Base-by-base conservation (phyloP, 2,888 invertebrate genomes). In the Aleiodes testaceus region DNA sequence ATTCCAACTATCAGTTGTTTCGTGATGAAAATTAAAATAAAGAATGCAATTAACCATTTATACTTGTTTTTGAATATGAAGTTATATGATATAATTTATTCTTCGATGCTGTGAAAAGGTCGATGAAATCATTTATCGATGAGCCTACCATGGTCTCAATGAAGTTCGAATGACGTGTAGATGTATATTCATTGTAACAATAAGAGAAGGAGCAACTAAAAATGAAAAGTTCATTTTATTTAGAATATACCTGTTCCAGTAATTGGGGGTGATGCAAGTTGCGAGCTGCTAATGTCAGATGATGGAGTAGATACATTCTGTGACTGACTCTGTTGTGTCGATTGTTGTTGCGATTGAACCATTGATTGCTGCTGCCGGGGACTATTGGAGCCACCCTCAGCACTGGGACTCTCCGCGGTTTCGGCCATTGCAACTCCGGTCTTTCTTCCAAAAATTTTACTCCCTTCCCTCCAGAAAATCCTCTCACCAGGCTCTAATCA, bases 221-320 rank as follows among this genome's bases (percentile, higher is more conserved):
- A 11, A 36, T 42, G 36, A 6, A 14, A 6, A 16, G 11, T 59
- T 36, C 30, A 6, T 36, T 52, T n/a, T 47, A 16, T 59, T 45
- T 42, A 30, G 47, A 22, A 44, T 78, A 76, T 87, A 87, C 87
- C 87, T 87, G 87, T 87, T 82, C 87, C 87, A 50, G 87, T 87
- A 79, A 87, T 87, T 45, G 87, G 87, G 52, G 87, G 85, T 36
- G 87, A 84, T 5, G 85, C 81, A 64, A 87, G 79, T 76, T 87
- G 87, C 2, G 87, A 87, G 74, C 87, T 87, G 81, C 84, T 87
- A 68, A 87, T 87, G 75, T 87, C 87, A 77, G 87, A 83, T 44
- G 87, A 86, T 72, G 85, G 87, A 45, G 75, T 53, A 3, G 74
- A 47, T 52, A 72, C 69, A 53, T 74, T 77, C 66, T 79, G 81